Conservation (phyloP, 2,888 invertebrate genomes). For the Harpagoxenus sublaevis region DNA sequence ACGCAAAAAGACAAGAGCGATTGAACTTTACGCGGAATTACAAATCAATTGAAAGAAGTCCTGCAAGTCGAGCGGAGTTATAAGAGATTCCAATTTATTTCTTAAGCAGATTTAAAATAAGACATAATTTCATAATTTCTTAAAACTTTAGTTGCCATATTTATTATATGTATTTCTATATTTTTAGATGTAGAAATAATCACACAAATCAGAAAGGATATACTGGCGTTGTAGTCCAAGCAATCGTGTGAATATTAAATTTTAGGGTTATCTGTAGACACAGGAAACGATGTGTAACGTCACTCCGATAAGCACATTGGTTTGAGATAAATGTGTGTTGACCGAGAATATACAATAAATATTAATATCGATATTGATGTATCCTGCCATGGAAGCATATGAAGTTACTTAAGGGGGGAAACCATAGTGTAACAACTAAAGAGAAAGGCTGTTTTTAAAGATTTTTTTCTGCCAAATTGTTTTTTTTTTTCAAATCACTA, state of each 20-base stretch:
- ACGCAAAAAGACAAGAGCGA: conserved; percentile 34
- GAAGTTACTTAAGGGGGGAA: not conserved
- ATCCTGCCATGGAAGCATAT: not conserved
- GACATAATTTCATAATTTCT: not conserved
- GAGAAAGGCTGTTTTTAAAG: too few relatives aligned
- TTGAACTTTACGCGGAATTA: conserved; percentile 4
- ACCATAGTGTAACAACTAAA: too few relatives aligned
- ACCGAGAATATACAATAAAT: not conserved
- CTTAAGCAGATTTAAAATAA: not conserved
- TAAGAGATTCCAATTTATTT: conserved; percentile 36
- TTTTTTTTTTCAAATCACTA: too few relatives aligned
- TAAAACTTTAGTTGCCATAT: not conserved
- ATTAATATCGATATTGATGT: not conserved
- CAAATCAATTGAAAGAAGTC: conserved; percentile 57
- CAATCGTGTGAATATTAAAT: conserved; percentile 27
- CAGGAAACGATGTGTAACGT: conserved; percentile 11
- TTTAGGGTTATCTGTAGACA: not conserved
- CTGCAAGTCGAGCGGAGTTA: conserved; percentile 63
- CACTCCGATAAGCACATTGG: not conserved
- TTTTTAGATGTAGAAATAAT: not conserved
- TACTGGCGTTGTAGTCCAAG: not conserved
- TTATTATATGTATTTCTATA: not conserved
- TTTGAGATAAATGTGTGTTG: not conserved
- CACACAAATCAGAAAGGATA: not conserved
- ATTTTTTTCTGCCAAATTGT: too few relatives aligned